These are phyloP conservation scores for Amiota mariae DNA, from an alignment of 2,888 invertebrate genomes.

Conservation along the genomic window DNA sequence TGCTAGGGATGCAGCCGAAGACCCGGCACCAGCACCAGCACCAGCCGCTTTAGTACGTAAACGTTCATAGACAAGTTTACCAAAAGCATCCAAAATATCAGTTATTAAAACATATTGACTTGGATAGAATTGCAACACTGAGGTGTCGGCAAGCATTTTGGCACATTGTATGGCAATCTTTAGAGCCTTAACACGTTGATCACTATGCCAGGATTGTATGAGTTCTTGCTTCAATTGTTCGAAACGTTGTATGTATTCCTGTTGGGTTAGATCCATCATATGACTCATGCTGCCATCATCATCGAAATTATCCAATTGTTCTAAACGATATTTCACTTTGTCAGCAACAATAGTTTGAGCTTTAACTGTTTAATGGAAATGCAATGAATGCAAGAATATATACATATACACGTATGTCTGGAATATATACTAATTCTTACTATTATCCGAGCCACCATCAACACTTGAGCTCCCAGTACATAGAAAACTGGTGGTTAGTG, in stretches of 20 bases:
- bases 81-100: slow-evolving; percentile 96
- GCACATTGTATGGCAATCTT: slow-evolving; percentile 98
- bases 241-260: slow-evolving; percentile 91
- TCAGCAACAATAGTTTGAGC: slow-evolving; percentile 85
- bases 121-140: slow-evolving; percentile 95
- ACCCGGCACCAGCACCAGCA: slow-evolving; percentile 33
- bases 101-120: slow-evolving; percentile 98
- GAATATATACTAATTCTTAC: slow-evolving; percentile 71
- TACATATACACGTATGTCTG: too few relatives aligned
- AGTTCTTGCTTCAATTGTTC: slow-evolving; percentile 94
- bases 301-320: slow-evolving; percentile 96
- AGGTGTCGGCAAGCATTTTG: slow-evolving; percentile 91
- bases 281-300: slow-evolving; percentile 91
- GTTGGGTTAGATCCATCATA: slow-evolving; percentile 91
- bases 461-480: slow-evolving; percentile 76
- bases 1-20: slow-evolving; percentile 74
- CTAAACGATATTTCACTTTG: slow-evolving; percentile 90
- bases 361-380: slow-evolving; percentile 77
- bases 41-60: slow-evolving; percentile 81
- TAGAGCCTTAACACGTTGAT: slow-evolving; percentile 94
- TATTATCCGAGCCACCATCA: slow-evolving; percentile 76
- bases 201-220: slow-evolving; percentile 92
- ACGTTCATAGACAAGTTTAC: slow-evolving; percentile 89
- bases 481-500: slow-evolving; percentile 91
- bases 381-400: too few relatives aligned